Evolutionary conservation across 2,888 invertebrate species (phyloP).

Genomic region (Linnaemya vulpina): DNA sequence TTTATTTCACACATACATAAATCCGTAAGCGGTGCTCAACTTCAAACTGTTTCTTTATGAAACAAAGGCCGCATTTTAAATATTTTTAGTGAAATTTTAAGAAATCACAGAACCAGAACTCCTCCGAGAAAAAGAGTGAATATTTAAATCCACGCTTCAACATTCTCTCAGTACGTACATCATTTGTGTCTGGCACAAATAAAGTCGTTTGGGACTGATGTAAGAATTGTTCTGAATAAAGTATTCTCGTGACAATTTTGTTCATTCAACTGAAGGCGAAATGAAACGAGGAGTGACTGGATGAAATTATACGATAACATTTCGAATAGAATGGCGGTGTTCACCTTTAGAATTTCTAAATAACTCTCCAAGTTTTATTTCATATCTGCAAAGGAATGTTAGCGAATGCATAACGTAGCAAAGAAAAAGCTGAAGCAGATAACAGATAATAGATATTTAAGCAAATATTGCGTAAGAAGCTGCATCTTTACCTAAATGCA

Average conservation of each 20-base stretch:
- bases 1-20: no score
- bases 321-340: background rate
- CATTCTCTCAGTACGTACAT: background rate
- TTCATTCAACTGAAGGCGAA: slow-evolving; percentile 10
- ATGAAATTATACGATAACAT: background rate
- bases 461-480: background rate
- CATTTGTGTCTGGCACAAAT: background rate
- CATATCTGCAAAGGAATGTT: background rate
- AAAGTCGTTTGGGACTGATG: slow-evolving; percentile 1
- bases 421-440: background rate
- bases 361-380: background rate
- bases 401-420: background rate
- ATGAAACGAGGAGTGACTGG: background rate
- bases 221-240: background rate
- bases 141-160: background rate
- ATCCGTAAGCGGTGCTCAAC: no score
- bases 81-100: no score
- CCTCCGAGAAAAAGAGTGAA: background rate
- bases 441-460: background rate
- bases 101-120: background rate
- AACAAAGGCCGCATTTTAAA: no score
- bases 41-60: no score
- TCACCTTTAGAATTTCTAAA: background rate
- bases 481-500: no score
- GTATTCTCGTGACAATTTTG: background rate